These are phyloP conservation scores for Cosmia pyralina DNA, from an alignment of 2,888 invertebrate species.

Conservation along the genomic window DNA sequence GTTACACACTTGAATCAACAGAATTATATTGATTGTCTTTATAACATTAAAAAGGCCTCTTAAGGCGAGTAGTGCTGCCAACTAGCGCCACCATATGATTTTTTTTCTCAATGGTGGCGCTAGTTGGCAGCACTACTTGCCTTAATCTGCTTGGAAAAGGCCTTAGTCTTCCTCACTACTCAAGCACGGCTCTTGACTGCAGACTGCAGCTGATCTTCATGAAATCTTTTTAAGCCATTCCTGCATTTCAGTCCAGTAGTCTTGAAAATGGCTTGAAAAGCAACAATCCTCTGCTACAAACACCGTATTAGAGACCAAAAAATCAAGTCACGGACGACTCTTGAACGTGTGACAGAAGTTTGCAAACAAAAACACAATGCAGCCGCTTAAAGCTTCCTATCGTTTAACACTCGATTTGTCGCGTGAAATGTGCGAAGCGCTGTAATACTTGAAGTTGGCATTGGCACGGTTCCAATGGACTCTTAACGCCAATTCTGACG, in stretches of 20 bases:
- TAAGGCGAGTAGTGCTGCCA: not conserved
- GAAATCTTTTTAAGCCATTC: not conserved
- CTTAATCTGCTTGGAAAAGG: not conserved
- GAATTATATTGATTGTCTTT: not conserved
- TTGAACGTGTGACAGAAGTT: conserved; percentile 57
- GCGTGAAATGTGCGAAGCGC: conserved; percentile 65
- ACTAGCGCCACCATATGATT: too few relatives aligned
- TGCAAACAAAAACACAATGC: conserved; percentile 59
- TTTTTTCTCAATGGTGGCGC: too few relatives aligned
- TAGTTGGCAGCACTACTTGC: too few relatives aligned
- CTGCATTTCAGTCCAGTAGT: not conserved
- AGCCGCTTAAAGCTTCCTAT: conserved; percentile 69
- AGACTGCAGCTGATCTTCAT: too few relatives aligned
- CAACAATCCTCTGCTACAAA: conserved; percentile 2
- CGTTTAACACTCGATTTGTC: conserved; percentile 68
- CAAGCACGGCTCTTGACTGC: not conserved
- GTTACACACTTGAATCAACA: not conserved
- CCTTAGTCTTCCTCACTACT: not conserved
- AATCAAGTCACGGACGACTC: conserved; percentile 47
- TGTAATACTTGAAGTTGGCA: conserved; percentile 64
- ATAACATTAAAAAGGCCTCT: too few relatives aligned
- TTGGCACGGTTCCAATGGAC: conserved; percentile 71
- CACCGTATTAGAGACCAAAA: conserved; percentile 30
- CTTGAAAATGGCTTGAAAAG: conserved; percentile 1
- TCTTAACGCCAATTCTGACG: conserved; percentile 73